A percentile compares a stretch with the other conserved stretches of the same genome.
These are phyloP conservation scores for Macrosoma leucophasiata DNA, from an alignment of 2,888 invertebrate species.

Conservation along the genomic window DNA sequence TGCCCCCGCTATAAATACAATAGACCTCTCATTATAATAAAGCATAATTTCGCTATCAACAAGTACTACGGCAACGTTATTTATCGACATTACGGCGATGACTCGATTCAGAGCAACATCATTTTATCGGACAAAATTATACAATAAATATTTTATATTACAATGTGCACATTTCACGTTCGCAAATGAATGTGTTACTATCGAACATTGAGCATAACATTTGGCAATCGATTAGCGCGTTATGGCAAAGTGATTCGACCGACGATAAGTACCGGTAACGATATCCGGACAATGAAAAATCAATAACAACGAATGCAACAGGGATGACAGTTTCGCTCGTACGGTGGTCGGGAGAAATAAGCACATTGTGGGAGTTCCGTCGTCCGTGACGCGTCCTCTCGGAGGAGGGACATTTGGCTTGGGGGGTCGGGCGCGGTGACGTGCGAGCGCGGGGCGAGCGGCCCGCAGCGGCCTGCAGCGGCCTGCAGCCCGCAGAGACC, in stretches of 20 bases:
- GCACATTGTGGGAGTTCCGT: conserved; percentile 51
- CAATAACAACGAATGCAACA: conserved; percentile 17
- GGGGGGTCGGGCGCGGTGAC: conserved; percentile 11
- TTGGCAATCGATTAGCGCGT: conserved; percentile 41
- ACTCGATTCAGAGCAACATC: too few relatives aligned
- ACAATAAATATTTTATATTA: conserved; percentile 52
- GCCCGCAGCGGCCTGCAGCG: too few relatives aligned
- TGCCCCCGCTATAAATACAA: conserved; percentile 55
- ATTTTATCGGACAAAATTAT: too few relatives aligned
- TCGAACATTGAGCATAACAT: conserved; percentile 54
- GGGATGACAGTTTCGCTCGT: conserved; percentile 15
- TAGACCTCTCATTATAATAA: conserved; percentile 63
- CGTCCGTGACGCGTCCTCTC: conserved; percentile 39
- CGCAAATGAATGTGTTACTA: conserved; percentile 36
- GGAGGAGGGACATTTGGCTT: conserved; percentile 10
- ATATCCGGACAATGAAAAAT: conserved; percentile 26
- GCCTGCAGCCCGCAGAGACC: conserved; percentile 37
- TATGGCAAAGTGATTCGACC: conserved; percentile 2
- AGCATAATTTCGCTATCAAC: conserved; percentile 66
- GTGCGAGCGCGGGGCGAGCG: conserved; percentile 22
- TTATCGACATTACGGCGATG: conserved; percentile 55
- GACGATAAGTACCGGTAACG: conserved; percentile 8
- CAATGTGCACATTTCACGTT: conserved; percentile 61
- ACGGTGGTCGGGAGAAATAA: conserved; percentile 47
- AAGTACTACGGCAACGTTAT: conserved; percentile 64